Conservation (phyloP, 2,888 invertebrate genomes). For the Entomobrya proxima region DNA sequence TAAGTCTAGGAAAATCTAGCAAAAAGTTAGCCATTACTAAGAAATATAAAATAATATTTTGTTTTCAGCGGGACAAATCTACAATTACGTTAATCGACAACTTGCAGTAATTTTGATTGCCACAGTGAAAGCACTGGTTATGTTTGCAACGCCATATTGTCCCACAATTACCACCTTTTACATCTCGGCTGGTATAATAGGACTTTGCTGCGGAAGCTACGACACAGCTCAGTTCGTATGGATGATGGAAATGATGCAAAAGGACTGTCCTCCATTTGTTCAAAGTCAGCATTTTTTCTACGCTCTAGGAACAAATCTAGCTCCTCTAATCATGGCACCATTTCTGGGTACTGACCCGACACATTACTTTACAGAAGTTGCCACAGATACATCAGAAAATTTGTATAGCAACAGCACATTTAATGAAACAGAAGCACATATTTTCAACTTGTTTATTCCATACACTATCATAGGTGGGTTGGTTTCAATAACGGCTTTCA, state of each 20-base stretch:
- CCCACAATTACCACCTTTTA: conserved; percentile 66
- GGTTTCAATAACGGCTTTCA: neutral
- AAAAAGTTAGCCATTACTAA: neutral
- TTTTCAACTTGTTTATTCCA: conserved; percentile 50
- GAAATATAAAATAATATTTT: neutral
- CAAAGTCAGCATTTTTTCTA: conserved; percentile 69
- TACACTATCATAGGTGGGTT: conserved; percentile 52
- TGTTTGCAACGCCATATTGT: conserved; percentile 59
- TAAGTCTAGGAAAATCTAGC: neutral
- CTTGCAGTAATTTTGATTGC: conserved; percentile 30
- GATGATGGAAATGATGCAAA: conserved; percentile 72
- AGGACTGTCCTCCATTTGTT: conserved; percentile 66
- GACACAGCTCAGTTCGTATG: conserved; percentile 71
- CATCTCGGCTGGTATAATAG: conserved; percentile 51
- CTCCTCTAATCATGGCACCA: conserved; percentile 41
- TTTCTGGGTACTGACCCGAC: conserved; percentile 50
- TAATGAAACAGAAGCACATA: neutral
- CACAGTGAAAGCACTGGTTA: conserved; percentile 20
- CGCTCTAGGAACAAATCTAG: conserved; percentile 53
- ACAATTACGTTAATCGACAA: conserved; percentile 58
- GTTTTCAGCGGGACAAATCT: conserved; percentile 41
- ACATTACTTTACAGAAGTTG: neutral
- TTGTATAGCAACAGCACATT: neutral
- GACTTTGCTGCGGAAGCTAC: conserved; percentile 63
- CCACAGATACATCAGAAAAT: neutral